Percentiles rank a stretch among this genome's conserved stretches.
Conservation (phyloP, 2,797 vertebrate genomes). For the Hafferia zeledoni region DNA sequence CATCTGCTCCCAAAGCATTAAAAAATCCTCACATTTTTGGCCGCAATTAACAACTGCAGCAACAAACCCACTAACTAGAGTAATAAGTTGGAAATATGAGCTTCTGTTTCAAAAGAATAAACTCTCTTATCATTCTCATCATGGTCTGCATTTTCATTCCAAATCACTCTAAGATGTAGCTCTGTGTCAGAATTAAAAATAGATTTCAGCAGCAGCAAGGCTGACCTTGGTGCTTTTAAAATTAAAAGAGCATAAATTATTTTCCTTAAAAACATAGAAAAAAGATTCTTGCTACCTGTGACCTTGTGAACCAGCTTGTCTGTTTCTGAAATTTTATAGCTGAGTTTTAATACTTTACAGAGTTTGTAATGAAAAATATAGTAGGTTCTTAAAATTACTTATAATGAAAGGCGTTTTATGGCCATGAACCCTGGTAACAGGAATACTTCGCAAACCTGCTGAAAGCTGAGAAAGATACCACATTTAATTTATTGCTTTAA, state of each 20-base stretch:
- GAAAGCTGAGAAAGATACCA: not conserved
- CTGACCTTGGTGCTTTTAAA: not conserved
- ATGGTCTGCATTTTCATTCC: not conserved
- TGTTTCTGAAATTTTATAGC: not conserved
- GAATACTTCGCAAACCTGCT: not conserved
- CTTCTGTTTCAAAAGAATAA: not conserved
- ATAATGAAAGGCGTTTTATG: not conserved
- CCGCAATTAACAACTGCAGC: not conserved
- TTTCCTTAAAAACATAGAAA: not conserved
- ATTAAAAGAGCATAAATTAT: not conserved
- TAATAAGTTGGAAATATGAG: not conserved
- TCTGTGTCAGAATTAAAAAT: not conserved
- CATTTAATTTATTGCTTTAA: not conserved
- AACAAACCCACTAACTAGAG: not conserved
- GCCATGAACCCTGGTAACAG: not conserved
- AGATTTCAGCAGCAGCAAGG: not conserved
- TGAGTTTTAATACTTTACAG: not conserved
- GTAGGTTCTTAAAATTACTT: not conserved
- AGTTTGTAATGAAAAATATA: not conserved
- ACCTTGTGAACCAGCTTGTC: not conserved
- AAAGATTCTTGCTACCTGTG: not conserved
- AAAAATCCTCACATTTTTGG: not conserved
- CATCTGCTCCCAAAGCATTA: not conserved
- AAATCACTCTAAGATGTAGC: not conserved
- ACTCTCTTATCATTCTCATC: not conserved